Base-by-base conservation (phyloP, 2,888 invertebrate species). In the Andrena minutula region DNA sequence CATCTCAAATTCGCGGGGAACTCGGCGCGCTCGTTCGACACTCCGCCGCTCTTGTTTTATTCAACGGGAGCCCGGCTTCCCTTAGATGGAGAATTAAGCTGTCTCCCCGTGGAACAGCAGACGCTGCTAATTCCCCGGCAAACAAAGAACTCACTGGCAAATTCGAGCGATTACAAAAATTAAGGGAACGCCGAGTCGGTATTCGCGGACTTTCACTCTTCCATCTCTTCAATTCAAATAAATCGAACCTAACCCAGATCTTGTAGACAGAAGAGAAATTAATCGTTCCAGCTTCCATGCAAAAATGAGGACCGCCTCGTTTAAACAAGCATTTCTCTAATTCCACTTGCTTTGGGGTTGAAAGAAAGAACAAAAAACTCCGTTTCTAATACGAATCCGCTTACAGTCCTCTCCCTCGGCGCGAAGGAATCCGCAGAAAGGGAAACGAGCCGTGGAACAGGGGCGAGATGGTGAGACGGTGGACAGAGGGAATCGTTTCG, bases 1-100 rank as follows among this genome's bases (percentile, higher is more conserved):
- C 74, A 51, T 47, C 70, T 84, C 77, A 30, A 82, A 47, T 71
- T 73, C 80, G 32, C 73, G 20, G 65, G 53, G 65, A 73, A 53
- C 60, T 66, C 41, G 47, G 47, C 28, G 2, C 63, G 65, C 64
- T 56, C 60, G 69, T 71, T 80, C 75, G 72, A 63, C 72, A 68
- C 71, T 65, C 68, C 16, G 23, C 49, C 47, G 35, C 65, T 65
- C 75, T 63, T 65, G 49, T 78, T 68, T 77, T 56, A 78, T 75
- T 81, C 70, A 60, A 86, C 63, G 32, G 23, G 30, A 12, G 4
- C 2, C 30, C 4, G 8, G 8, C 32, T 23, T 6, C 47, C 2
- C 12, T 23, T 58, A 2, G 16, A n/a, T 10, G 10, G 64, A 41
- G 35, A 69, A 77, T 77, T 82, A 69, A 82, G 60, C 64, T 4